phyloP scores from a whole-genome alignment of 2,113 vertebrate species.

The Gymnocephalus cernua region DNA sequence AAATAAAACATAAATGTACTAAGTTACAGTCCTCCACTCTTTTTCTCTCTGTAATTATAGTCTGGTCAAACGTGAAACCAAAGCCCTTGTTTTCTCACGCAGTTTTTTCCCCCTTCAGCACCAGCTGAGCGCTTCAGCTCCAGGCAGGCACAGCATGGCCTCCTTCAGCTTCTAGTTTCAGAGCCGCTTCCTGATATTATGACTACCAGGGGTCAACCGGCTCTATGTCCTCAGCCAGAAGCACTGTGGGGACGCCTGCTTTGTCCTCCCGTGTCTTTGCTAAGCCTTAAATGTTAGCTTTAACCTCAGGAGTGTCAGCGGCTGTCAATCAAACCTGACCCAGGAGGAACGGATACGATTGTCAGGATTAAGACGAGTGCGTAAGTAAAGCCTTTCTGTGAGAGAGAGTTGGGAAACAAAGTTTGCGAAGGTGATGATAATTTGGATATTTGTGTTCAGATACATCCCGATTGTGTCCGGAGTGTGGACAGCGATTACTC shows the following conservation, averaged over 20 bases:
- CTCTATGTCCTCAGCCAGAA: constrained; percentile 58
- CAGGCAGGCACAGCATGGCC: constrained; percentile 60
- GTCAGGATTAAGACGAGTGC: constrained; percentile 48
- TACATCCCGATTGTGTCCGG: constrained; percentile 12
- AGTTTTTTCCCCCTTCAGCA: constrained; percentile 20
- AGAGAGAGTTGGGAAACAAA: constrained; percentile 17
- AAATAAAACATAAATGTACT: too few relatives aligned
- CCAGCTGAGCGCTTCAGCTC: constrained; percentile 64
- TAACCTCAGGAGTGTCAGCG: constrained; percentile 38
- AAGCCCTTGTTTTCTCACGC: constrained; percentile 63
- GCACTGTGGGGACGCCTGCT: constrained; percentile 55
- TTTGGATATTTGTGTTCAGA: constrained; percentile 14
- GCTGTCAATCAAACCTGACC: constrained; percentile 69
- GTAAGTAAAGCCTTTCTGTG: constrained; percentile 35
- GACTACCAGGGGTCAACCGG: constrained; percentile 62
- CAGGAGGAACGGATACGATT: constrained; percentile 43
- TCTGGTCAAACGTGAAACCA: constrained; percentile 66
- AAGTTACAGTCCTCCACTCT: not conserved
- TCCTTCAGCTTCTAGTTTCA: constrained; percentile 50
- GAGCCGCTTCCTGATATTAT: constrained; percentile 62
- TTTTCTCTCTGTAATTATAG: constrained; percentile 68
- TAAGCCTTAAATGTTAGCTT: constrained; percentile 47
- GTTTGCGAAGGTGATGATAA: constrained; percentile 35
- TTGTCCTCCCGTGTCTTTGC: constrained; percentile 56
- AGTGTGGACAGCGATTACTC: constrained; percentile 1